Evolutionary conservation across 2,113 vertebrate species (phyloP).

Genomic region (Amblyornis subalaris): DNA sequence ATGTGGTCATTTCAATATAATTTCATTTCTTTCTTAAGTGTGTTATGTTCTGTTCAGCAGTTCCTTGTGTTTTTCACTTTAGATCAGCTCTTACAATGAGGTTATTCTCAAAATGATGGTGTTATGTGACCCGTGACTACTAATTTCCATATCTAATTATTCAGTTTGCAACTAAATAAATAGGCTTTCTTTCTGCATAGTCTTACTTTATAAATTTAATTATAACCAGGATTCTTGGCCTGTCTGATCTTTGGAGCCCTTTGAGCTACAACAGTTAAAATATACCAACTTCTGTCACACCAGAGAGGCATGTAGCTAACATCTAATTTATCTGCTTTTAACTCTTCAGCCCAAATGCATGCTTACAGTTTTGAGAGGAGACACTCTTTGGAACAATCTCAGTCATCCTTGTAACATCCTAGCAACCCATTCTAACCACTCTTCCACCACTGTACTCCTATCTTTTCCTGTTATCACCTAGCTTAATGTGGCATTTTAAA

Average conservation of each 20-base stretch:
- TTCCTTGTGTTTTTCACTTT: neutral
- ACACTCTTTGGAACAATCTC: neutral
- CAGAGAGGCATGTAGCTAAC: neutral
- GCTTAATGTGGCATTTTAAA: neutral
- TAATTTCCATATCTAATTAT: neutral
- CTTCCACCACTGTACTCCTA: neutral
- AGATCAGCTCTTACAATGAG: neutral
- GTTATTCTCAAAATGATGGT: neutral
- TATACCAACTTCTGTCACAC: neutral
- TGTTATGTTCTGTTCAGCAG: neutral
- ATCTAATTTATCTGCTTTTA: neutral
- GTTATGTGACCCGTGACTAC: neutral
- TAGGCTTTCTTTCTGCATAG: neutral
- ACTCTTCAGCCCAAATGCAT: neutral
- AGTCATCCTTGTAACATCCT: neutral
- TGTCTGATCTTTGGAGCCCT: neutral
- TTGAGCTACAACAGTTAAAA: neutral
- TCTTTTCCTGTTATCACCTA: neutral
- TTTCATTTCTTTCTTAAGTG: neutral
- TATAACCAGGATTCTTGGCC: neutral
- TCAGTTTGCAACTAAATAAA: neutral
- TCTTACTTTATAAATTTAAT: neutral
- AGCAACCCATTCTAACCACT: neutral
- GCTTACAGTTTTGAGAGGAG: neutral
- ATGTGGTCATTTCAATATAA: neutral